Evolutionary conservation across 2,113 vertebrate species (phyloP).

Genomic region (Puffinus mauretanicus): DNA sequence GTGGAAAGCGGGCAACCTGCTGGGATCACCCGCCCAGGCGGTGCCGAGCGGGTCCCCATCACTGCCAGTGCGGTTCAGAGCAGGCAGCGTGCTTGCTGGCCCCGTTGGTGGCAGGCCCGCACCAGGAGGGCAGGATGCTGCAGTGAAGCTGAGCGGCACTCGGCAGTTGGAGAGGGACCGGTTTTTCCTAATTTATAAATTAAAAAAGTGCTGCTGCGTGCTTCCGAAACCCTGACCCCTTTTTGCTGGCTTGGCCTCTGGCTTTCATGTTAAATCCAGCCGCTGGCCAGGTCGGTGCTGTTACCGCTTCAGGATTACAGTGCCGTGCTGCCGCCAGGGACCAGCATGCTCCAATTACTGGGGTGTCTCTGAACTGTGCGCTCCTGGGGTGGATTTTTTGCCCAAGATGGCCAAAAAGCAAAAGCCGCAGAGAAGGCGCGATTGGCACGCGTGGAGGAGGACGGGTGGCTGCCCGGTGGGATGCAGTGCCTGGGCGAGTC

Average conservation of each 20-base stretch:
- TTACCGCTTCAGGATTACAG: not conserved
- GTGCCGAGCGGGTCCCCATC: not conserved
- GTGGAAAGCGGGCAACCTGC: fast-evolving
- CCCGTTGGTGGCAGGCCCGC: fast-evolving
- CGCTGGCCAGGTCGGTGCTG: fast-evolving
- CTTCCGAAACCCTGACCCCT: not conserved
- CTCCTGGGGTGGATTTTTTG: not conserved
- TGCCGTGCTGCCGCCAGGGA: not conserved
- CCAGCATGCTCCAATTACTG: not conserved
- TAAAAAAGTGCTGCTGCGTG: fast-evolving
- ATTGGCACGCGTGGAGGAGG: not conserved
- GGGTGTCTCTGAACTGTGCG: fast-evolving
- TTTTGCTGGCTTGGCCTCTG: not conserved
- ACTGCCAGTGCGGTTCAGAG: fast-evolving
- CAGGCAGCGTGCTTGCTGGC: not conserved
- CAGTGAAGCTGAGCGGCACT: not conserved
- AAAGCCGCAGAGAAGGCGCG: not conserved
- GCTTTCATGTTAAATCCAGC: not conserved
- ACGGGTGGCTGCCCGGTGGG: not conserved
- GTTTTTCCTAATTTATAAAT: not conserved
- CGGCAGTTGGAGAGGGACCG: fast-evolving
- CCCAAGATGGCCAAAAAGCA: not conserved
- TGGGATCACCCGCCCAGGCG: not conserved
- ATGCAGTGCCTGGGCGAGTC: not conserved
- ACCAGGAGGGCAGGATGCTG: not conserved